Percentiles rank a stretch among this genome's conserved stretches.
phyloP scores from a whole-genome alignment of 2,797 vertebrate genomes.

The Dendrocincla fuliginosa region DNA sequence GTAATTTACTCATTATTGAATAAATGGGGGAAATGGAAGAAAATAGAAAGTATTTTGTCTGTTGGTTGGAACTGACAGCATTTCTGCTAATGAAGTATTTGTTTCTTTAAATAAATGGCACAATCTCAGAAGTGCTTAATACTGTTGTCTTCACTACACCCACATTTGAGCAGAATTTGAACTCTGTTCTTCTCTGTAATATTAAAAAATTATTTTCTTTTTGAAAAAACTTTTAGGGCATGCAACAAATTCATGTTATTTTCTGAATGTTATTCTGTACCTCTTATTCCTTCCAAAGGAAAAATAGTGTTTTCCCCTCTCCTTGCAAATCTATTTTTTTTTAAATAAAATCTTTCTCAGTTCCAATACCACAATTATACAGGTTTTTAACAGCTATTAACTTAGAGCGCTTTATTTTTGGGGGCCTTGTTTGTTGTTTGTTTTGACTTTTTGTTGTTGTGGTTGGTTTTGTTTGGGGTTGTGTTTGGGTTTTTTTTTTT shows the following conservation, averaged over 20 bases:
- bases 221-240: background rate
- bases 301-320: background rate
- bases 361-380: background rate
- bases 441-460: background rate
- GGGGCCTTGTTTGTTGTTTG: background rate
- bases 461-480: background rate
- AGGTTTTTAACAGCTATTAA: background rate
- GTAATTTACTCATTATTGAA: constrained; percentile 46
- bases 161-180: background rate
- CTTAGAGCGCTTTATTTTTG: background rate
- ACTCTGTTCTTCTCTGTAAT: background rate
- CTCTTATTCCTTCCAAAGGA: background rate
- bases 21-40: constrained; percentile 41
- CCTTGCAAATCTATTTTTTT: background rate
- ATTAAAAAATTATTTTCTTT: background rate
- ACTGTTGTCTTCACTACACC: background rate
- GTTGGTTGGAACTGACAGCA: background rate
- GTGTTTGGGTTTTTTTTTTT: background rate
- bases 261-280: background rate
- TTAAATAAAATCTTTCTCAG: background rate
- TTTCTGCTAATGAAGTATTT: constrained; percentile 43
- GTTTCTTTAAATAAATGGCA: constrained; percentile 30
- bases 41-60: constrained; percentile 41
- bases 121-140: background rate
- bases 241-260: background rate